Conservation (phyloP, 2,888 invertebrate species). For the Ferrisia virgata region DNA sequence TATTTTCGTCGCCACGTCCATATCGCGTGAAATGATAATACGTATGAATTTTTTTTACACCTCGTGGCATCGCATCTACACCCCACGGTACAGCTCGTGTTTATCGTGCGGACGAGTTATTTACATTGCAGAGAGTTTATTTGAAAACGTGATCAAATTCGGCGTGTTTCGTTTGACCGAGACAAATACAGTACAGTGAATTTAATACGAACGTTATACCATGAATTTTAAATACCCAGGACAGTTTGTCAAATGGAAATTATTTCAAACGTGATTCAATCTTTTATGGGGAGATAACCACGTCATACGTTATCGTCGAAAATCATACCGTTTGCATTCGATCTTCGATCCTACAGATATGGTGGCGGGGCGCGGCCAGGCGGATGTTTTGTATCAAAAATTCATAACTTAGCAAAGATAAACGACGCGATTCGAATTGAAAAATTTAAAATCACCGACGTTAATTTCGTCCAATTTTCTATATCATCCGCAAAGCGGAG, state of each 20-base stretch:
- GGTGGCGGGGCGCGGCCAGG: too few relatives aligned
- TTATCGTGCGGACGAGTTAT: background rate
- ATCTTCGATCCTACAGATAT: too few relatives aligned
- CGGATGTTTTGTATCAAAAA: background rate
- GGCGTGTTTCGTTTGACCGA: background rate
- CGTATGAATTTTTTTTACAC: background rate
- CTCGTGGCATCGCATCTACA: background rate
- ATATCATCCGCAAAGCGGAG: background rate
- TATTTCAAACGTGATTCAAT: constrained; percentile 18
- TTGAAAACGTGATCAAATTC: constrained; percentile 13
- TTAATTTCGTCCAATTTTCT: background rate
- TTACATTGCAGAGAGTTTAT: constrained; percentile 9
- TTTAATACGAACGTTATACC: background rate
- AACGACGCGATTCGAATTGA: background rate
- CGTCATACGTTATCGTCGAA: background rate
- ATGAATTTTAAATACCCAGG: constrained; percentile 3
- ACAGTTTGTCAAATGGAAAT: constrained; percentile 16
- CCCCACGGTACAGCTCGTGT: too few relatives aligned
- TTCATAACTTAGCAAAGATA: background rate
- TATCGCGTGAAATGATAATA: background rate
- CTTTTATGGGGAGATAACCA: background rate
- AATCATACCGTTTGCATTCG: too few relatives aligned
- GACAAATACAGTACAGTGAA: background rate
- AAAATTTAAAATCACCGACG: background rate
- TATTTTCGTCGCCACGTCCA: background rate